Percentiles rank a stretch among this genome's conserved stretches.
Conservation (phyloP, 2,113 vertebrate genomes). For the Misgurnus mizolepis region DNA sequence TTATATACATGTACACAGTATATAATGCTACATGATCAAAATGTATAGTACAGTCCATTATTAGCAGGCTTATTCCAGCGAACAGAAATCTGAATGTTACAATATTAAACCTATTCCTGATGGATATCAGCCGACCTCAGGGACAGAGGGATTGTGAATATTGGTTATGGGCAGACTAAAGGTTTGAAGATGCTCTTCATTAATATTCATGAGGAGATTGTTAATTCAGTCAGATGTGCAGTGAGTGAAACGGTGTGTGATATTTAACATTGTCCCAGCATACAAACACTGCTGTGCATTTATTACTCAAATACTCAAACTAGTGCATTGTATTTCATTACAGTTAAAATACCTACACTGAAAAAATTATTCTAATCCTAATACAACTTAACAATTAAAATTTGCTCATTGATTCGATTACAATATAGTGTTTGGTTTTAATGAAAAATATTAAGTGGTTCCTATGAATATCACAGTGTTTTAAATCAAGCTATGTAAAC, state of each 20-base stretch:
- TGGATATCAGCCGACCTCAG: not conserved
- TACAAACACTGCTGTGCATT: not conserved
- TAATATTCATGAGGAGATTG: conserved; percentile 51
- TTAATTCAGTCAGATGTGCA: conserved; percentile 48
- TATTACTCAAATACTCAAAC: not conserved
- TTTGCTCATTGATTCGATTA: too few relatives aligned
- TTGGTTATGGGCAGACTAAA: not conserved
- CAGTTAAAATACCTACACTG: too few relatives aligned
- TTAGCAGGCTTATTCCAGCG: too few relatives aligned
- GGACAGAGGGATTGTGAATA: not conserved
- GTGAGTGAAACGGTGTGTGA: not conserved
- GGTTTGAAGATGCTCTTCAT: conserved; percentile 22
- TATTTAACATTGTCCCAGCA: not conserved
- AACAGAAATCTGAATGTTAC: too few relatives aligned
- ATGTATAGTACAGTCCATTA: too few relatives aligned
- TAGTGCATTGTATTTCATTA: not conserved
- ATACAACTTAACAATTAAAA: too few relatives aligned
- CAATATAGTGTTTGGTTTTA: too few relatives aligned
- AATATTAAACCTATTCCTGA: too few relatives aligned
- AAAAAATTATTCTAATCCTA: too few relatives aligned
- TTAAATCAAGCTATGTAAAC: too few relatives aligned
- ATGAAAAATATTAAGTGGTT: too few relatives aligned
- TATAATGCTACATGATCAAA: not conserved
- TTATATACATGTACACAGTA: not conserved
- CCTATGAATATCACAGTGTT: too few relatives aligned